Evolutionary conservation across 2,888 invertebrate species (phyloP).

Genomic region (Drosophila niveifrons): DNA sequence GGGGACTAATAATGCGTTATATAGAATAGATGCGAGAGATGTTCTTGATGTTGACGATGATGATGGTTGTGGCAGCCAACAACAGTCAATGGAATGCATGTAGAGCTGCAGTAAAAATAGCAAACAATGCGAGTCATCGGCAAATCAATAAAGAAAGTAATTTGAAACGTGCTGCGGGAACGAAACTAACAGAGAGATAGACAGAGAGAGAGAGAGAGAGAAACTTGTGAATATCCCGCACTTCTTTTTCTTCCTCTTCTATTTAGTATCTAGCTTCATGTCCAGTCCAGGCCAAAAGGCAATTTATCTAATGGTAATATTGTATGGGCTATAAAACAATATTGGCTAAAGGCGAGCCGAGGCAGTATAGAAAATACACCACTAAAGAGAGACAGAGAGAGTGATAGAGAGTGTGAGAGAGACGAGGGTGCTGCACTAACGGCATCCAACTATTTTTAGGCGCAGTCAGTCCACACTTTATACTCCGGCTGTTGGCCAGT

Average conservation of each 20-base stretch:
- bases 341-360: slow-evolving; percentile 72
- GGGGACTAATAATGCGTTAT: slow-evolving; percentile 37
- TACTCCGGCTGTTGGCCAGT: slow-evolving; percentile 15
- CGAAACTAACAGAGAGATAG: slow-evolving; percentile 1
- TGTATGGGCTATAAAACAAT: slow-evolving; percentile 80
- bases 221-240: background rate
- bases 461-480: slow-evolving; percentile 24
- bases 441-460: slow-evolving; percentile 59
- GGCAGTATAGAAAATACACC: background rate
- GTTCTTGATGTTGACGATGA: background rate
- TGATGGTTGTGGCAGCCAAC: background rate
- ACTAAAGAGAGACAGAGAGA: background rate
- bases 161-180: slow-evolving; percentile 72
- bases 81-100: slow-evolving; percentile 66
- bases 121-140: slow-evolving; percentile 76
- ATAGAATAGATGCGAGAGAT: slow-evolving; percentile 4
- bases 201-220: slow-evolving; percentile 5
- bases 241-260: background rate
- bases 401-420: background rate
- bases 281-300: slow-evolving; percentile 66
- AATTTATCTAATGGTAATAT: slow-evolving; percentile 79
- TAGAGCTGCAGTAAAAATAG: slow-evolving; percentile 73
- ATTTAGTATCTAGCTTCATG: slow-evolving; percentile 14
- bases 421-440: background rate
- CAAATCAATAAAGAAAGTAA: slow-evolving; percentile 81